Conservation (phyloP, 2,113 vertebrate species). For the Acrocephalus arundinaceus region DNA sequence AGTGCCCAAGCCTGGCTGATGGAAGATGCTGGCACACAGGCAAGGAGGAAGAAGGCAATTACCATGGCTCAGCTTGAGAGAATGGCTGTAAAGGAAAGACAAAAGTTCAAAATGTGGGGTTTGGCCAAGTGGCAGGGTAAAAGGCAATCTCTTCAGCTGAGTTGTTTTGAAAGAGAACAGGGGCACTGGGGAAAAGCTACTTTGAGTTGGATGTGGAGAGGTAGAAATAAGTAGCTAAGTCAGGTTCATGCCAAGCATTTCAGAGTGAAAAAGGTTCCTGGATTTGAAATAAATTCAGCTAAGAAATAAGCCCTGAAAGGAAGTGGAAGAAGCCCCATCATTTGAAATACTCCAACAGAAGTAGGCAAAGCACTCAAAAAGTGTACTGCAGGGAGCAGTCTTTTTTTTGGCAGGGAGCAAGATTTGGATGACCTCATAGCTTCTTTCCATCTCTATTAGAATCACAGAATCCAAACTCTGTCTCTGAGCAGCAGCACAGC, state of each 20-base stretch:
- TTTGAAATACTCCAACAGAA: not conserved
- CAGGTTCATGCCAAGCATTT: not conserved
- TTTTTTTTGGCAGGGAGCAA: slow-evolving; percentile 15
- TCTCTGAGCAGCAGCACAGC: slow-evolving; percentile 8
- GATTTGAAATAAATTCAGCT: not conserved
- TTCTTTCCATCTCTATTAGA: slow-evolving; percentile 42
- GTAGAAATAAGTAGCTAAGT: not conserved
- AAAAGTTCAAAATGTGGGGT: not conserved
- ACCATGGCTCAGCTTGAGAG: not conserved
- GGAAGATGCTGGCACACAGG: not conserved
- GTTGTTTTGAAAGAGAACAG: not conserved
- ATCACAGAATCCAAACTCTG: not conserved
- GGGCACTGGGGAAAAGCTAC: not conserved
- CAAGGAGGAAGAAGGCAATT: not conserved
- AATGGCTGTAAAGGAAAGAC: not conserved
- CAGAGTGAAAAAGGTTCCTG: not conserved
- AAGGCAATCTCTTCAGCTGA: not conserved
- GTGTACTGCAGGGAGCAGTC: slow-evolving; percentile 1
- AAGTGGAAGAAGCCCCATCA: slow-evolving; percentile 18
- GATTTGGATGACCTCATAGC: slow-evolving; percentile 40
- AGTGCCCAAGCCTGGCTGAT: not conserved
- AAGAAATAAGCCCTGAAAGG: not conserved
- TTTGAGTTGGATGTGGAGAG: not conserved
- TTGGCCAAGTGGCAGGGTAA: not conserved
- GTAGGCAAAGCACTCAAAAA: slow-evolving; percentile 18